Percentiles rank a stretch among this genome's conserved stretches.
These are phyloP conservation scores for Thera britannica DNA, from an alignment of 2,888 invertebrate genomes.

Conservation along the genomic window DNA sequence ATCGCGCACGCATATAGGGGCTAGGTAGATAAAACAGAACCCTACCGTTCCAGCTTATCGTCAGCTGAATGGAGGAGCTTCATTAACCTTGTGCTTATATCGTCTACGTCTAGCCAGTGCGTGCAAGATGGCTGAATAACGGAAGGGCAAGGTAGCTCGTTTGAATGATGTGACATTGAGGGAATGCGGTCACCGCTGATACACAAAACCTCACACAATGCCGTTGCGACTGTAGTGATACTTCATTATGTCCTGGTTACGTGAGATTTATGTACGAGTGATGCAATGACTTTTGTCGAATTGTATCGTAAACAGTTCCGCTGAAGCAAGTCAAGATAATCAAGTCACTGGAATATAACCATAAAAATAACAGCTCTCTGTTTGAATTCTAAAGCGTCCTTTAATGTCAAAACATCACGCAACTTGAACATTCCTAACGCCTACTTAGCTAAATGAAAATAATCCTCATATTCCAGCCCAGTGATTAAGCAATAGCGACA, in stretches of 20 bases:
- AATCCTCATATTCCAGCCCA: slow-evolving; percentile 34
- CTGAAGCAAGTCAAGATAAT: not conserved
- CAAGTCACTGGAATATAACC: not conserved
- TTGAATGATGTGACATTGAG: slow-evolving; percentile 52
- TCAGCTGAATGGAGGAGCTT: slow-evolving; percentile 30
- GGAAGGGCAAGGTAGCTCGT: slow-evolving; percentile 55
- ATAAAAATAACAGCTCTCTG: slow-evolving; percentile 7
- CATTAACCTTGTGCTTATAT: slow-evolving; percentile 48
- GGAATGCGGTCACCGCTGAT: slow-evolving; percentile 53
- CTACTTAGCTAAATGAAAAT: slow-evolving; percentile 42
- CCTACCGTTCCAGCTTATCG: slow-evolving; percentile 32
- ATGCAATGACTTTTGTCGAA: slow-evolving; percentile 23
- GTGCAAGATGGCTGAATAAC: slow-evolving; percentile 47
- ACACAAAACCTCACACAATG: slow-evolving; percentile 55
- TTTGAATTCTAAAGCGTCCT: slow-evolving; percentile 13
- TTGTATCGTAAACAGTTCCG: slow-evolving; percentile 17
- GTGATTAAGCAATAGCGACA: slow-evolving; percentile 45
- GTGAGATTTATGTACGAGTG: slow-evolving; percentile 35
- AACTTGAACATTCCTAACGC: slow-evolving; percentile 25
- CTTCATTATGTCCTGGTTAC: slow-evolving; percentile 38
- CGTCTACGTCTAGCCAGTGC: slow-evolving; percentile 44
- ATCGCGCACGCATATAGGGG: slow-evolving; percentile 5
- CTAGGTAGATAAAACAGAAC: not conserved
- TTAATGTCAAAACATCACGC: slow-evolving; percentile 37
- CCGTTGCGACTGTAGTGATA: slow-evolving; percentile 35